Percentiles rank a stretch among this genome's conserved stretches.
phyloP scores from a whole-genome alignment of 37 sponge, comb jelly and placozoan genomes.

The Amphimedon queenslandica region DNA sequence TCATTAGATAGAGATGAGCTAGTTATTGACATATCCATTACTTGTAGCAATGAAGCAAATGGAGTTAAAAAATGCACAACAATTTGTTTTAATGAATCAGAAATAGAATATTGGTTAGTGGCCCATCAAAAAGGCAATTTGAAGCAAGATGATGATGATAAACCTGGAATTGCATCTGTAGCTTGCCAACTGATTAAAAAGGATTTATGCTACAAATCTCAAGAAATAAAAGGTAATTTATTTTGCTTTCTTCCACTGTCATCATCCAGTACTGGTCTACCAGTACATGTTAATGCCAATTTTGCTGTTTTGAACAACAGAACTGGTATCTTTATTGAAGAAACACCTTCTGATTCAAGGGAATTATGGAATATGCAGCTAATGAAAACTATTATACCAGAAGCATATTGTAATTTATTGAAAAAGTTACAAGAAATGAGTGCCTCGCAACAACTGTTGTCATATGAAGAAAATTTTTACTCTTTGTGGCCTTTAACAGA shows the following conservation, averaged over 20 bases:
- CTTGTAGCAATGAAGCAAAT: too few relatives aligned
- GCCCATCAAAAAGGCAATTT: not conserved
- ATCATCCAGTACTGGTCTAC: conserved; percentile 23
- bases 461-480: not conserved
- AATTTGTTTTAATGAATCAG: not conserved
- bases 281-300: too few relatives aligned
- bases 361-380: not conserved
- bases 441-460: not conserved
- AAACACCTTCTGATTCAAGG: not conserved
- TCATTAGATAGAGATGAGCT: conserved; percentile 11
- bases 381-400: not conserved
- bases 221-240: conserved; percentile 15
- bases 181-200: not conserved
- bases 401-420: too few relatives aligned
- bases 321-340: conserved; percentile 29
- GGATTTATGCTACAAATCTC: not conserved
- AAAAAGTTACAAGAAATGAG: not conserved
- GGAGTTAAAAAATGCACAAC: too few relatives aligned
- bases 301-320: conserved; percentile 49
- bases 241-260: conserved; percentile 44
- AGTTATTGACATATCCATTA: too few relatives aligned
- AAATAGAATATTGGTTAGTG: not conserved
- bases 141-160: too few relatives aligned
- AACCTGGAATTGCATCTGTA: conserved; percentile 8
- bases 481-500: not conserved